Percentiles rank a stretch among this genome's conserved stretches.
Conservation (phyloP, 1,140 invertebrate genomes). For the Drosophila busckii region DNA sequence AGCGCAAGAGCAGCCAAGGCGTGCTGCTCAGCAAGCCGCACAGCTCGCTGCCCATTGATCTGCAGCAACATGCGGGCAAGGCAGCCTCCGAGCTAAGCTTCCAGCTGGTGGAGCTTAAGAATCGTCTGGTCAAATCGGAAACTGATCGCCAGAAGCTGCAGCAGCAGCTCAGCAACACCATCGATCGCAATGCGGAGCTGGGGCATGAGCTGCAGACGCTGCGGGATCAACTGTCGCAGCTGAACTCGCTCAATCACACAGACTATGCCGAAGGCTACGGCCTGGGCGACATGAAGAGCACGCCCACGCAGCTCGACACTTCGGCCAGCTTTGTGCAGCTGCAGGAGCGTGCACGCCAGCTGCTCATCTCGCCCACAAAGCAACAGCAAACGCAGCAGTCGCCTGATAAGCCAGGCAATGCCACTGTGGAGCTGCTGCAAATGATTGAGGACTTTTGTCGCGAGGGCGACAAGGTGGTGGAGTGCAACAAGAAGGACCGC, state of each 20-base stretch:
- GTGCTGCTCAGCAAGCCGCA: slow-evolving; percentile 37
- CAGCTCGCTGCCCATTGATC: slow-evolving; percentile 59
- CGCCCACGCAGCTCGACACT: slow-evolving; percentile 38
- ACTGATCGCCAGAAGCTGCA: slow-evolving; percentile 81
- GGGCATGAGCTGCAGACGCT: slow-evolving; percentile 80
- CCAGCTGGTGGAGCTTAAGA: slow-evolving; percentile 79
- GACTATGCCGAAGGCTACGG: slow-evolving; percentile 82
- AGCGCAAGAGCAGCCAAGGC: slow-evolving; percentile 36
- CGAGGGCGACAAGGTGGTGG: slow-evolving; percentile 83
- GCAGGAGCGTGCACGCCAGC: slow-evolving; percentile 80
- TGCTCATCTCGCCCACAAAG: slow-evolving; percentile 73
- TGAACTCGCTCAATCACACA: slow-evolving; percentile 80
- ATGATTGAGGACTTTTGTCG: slow-evolving; percentile 83
- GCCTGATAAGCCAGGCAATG: slow-evolving; percentile 74
- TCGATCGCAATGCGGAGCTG: slow-evolving; percentile 81
- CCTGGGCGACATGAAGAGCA: slow-evolving; percentile 54
- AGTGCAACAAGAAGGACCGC: slow-evolving; percentile 83
- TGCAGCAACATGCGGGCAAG: slow-evolving; percentile 52
- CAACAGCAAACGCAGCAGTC: slow-evolving; percentile 58
- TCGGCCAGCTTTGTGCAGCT: slow-evolving; percentile 72
- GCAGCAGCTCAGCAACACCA: slow-evolving; percentile 80
- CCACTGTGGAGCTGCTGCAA: slow-evolving; percentile 79
- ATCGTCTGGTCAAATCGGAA: slow-evolving; percentile 79
- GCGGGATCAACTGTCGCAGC: slow-evolving; percentile 80
- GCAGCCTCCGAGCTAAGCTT: slow-evolving; percentile 71